Conservation (phyloP, 2,797 vertebrate species). For the Morelia viridis region DNA sequence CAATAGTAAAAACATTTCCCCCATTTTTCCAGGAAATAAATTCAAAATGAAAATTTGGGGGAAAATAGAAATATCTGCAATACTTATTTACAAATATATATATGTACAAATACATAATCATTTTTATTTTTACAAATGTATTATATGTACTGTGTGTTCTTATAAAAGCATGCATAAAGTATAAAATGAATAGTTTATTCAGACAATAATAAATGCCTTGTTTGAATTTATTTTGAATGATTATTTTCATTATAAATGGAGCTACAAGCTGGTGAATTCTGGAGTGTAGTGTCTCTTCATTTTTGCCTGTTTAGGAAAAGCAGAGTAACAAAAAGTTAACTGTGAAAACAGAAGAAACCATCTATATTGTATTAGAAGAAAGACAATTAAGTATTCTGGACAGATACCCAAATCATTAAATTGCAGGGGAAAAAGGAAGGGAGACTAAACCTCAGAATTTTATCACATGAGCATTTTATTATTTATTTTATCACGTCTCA, state of each 20-base stretch:
- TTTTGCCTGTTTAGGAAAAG: background rate
- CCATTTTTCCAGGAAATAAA: background rate
- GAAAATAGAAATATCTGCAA: background rate
- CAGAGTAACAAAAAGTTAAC: background rate
- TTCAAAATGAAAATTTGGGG: background rate
- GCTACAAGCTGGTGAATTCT: background rate
- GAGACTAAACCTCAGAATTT: background rate
- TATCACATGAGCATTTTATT: background rate
- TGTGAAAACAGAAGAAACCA: background rate
- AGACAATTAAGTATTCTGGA: background rate
- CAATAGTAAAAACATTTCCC: background rate
- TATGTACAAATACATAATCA: background rate
- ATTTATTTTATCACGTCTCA: background rate
- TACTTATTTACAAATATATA: background rate
- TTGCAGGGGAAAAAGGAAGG: fast-evolving
- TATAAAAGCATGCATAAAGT: background rate
- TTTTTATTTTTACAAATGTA: background rate
- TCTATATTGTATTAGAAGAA: background rate
- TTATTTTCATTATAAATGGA: background rate
- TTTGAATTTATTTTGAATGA: background rate
- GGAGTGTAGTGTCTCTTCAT: background rate
- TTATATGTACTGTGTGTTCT: background rate
- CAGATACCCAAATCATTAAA: background rate
- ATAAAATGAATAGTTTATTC: background rate
- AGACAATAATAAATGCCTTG: background rate